Conservation (phyloP, 2,797 vertebrate genomes). For the Pteronotus mesoamericanus region DNA sequence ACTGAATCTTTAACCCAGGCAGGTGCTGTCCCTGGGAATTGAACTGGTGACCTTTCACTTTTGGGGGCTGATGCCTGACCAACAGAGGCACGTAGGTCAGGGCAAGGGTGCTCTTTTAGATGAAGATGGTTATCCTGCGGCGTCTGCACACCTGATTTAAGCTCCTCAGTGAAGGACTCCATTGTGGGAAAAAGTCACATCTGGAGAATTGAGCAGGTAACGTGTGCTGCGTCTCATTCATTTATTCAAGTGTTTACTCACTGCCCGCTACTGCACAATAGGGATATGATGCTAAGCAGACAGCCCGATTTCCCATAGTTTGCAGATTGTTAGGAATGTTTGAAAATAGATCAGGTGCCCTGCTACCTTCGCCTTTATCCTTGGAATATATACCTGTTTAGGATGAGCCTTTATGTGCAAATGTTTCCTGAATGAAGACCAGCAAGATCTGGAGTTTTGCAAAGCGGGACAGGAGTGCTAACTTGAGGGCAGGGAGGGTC, state of each 20-base stretch:
- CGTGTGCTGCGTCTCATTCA: not conserved
- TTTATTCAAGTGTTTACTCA: not conserved
- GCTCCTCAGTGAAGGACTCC: not conserved
- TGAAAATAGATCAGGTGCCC: not conserved
- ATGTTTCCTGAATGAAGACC: not conserved
- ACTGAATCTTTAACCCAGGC: too few species aligned
- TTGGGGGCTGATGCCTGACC: too few species aligned
- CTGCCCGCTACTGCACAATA: not conserved
- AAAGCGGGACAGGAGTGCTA: rapidly evolving
- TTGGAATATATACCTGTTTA: too few species aligned
- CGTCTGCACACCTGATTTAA: not conserved
- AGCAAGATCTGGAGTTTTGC: not conserved
- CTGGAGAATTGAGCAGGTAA: not conserved
- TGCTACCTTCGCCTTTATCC: not conserved
- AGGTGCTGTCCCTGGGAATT: too few species aligned
- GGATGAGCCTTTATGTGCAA: not conserved
- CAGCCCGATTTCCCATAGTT: not conserved
- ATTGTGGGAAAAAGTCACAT: not conserved
- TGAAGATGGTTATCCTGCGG: not conserved
- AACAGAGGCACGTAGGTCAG: too few species aligned
- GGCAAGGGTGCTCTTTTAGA: not conserved
- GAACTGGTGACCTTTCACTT: too few species aligned
- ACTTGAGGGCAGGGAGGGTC: not conserved
- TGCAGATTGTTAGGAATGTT: not conserved
- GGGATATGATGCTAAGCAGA: not conserved